Evolutionary conservation across 2,797 vertebrate species (phyloP).

Genomic region (Pseudochirops corinnae): DNA sequence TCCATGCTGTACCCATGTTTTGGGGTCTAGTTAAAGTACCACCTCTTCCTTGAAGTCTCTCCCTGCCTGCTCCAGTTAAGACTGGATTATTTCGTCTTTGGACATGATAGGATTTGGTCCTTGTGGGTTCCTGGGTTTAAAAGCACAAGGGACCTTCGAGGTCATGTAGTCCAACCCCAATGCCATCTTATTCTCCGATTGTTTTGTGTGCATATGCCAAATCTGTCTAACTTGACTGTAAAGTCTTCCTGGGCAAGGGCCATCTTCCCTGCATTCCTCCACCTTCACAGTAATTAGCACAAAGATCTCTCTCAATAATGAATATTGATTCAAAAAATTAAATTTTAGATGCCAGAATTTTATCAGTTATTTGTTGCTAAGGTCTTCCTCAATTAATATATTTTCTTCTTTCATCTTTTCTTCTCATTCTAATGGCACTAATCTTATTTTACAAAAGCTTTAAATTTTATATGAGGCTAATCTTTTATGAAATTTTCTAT

Average conservation of each 20-base stretch:
- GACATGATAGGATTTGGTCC: background rate
- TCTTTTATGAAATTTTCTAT: background rate
- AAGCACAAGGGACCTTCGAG: background rate
- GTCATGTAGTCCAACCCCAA: background rate
- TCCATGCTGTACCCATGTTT: background rate
- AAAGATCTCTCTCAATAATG: background rate
- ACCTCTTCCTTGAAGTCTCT: background rate
- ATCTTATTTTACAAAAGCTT: background rate
- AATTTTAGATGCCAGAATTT: background rate
- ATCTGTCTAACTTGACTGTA: background rate
- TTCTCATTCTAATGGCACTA: background rate
- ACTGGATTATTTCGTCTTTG: background rate
- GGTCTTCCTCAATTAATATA: background rate
- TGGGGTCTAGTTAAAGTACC: background rate
- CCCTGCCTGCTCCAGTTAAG: background rate
- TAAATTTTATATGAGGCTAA: background rate
- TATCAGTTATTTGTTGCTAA: background rate
- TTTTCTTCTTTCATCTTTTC: background rate
- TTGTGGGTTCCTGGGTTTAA: background rate
- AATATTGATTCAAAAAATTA: background rate
- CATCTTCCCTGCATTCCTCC: background rate
- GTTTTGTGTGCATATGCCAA: background rate
- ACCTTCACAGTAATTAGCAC: background rate
- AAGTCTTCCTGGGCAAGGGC: background rate
- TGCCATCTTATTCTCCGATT: background rate